phyloP scores from a whole-genome alignment of 1,140 invertebrate genomes.

The Schlechtendalia chinensis region DNA sequence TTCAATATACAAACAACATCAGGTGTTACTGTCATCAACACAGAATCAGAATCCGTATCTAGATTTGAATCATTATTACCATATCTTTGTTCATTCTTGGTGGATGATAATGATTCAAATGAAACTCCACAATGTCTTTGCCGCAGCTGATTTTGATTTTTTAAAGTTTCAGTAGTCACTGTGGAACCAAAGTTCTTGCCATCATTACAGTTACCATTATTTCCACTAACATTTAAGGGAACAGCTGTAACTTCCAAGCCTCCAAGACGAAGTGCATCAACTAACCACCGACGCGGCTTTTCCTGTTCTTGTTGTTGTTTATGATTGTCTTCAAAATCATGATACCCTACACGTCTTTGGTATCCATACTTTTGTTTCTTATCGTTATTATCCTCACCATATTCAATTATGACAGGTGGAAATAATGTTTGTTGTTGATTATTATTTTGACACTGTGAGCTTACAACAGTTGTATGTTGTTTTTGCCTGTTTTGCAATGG shows the following conservation, averaged over 20 bases:
- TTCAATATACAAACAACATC: slow-evolving; percentile 60
- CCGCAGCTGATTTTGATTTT: not conserved
- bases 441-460: not conserved
- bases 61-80: not conserved
- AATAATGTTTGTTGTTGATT: not conserved
- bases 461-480: not conserved
- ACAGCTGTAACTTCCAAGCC: slow-evolving; percentile 71
- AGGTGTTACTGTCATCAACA: slow-evolving; percentile 58
- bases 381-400: not conserved
- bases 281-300: slow-evolving; percentile 58
- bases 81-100: not conserved
- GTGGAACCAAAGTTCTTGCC: not conserved
- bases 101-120: slow-evolving; percentile 8
- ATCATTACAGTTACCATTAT: not conserved
- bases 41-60: slow-evolving; percentile 24
- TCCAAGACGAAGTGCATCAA: slow-evolving; percentile 71
- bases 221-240: slow-evolving; percentile 54
- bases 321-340: not conserved
- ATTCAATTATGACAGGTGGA: slow-evolving; percentile 23
- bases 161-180: not conserved
- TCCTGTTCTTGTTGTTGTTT: not conserved
- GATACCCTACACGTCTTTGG: not conserved
- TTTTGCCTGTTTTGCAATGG: slow-evolving; percentile 5
- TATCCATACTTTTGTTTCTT: not conserved
- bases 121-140: too few species aligned